Evolutionary conservation across 1,140 invertebrate genomes (phyloP), one percentile per base, ranked within the genome.

Genomic region (Caenorhabditis remanei): DNA sequence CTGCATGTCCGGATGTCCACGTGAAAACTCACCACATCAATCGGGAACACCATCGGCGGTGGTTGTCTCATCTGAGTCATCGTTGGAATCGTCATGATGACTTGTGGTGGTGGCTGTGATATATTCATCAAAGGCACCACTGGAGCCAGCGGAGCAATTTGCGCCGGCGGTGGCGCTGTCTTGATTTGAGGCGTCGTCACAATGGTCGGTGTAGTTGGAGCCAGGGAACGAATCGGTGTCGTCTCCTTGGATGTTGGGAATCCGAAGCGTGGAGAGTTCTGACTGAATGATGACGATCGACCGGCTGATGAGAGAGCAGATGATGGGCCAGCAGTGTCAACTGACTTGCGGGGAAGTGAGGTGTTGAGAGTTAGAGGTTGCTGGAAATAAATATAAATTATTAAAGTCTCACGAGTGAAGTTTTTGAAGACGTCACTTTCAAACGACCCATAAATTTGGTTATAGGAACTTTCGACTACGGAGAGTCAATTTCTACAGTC

Each of bases 31-130:
- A 79, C 71, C 71, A 79, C 46, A 53, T 79, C 71, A 79, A 79
- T 50, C 7, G 71, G 46, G 24, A 50, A 14, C 71, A 46, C n/a
- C 56, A 8, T 19, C 43, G 63, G 63, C 32, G 67, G 67, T 48
- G 67, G 67, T 41, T 75, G 67, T 75, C 67, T 75, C 67, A 75
- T 75, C 67, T 75, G 67, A 48, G 24, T 41, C 43, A 65, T 65
- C 32, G 67, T 41, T n/a, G 67, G 67, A 46, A 46, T 46, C 32
- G 9, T 50, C 71, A 79, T 71, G 9, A 40, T 71, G 14, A 46
- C 19, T 32, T 67, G 63, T 13, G 63, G 63, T 40, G 61, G 61
- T 50, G 71, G 71, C 21, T 13, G 71, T 50, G 71, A n/a, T 67
- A 19, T 32, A 9, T 67, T 32, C 24, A 40, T 67, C 71, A 79